Base-by-base conservation (phyloP, 2,888 invertebrate species). In the Xestia xanthographa region DNA sequence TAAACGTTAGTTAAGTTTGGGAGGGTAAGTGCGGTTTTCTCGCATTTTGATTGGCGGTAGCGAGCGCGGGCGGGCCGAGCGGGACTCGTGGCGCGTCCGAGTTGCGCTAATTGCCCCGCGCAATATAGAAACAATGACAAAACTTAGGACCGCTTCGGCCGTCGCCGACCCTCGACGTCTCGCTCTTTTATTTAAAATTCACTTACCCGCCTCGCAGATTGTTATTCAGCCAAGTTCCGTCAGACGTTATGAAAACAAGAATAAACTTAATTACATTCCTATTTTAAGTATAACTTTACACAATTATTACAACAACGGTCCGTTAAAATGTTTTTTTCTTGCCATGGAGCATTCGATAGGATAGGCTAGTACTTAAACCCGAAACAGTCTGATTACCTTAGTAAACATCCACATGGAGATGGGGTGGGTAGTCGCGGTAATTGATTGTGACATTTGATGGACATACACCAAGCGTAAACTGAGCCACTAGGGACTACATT, bases 111-210 rank as follows among this genome's bases (percentile, higher is more conserved):
- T 96, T 96, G 96, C 96, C 94, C 90, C 92, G 94, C 93, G 94
- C 95, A 95, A 96, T 96, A 95, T 93, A 93, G 94, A 95, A 96
- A 96, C 96, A 96, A 96, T 96, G 95, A 95, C 95, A 95, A 95
- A 96, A 95, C 93, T 96, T 95, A 90, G 91, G 89, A 88, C 89
- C 93, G 93, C 92, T 92, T 92, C 93, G 92, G 90, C 89, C 92
- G 90, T 90, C 91, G 89, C 87, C 91, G 90, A 91, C 90, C 91
- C 93, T 93, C 92, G 90, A 93, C 92, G 92, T 93, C 92, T 93
- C 93, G 92, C 94, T 94, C 91, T 96, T 95, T 95, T 95, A 95
- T 96, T 95, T 95, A 95, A 96, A 96, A 96, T 95, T 95, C 94
- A 95, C 94, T 96, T 95, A 95, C 94, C 92, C 90, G 92, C 87